Evolutionary conservation across 2,113 vertebrate species (phyloP).

Genomic region (Cephalopterus ornatus): DNA sequence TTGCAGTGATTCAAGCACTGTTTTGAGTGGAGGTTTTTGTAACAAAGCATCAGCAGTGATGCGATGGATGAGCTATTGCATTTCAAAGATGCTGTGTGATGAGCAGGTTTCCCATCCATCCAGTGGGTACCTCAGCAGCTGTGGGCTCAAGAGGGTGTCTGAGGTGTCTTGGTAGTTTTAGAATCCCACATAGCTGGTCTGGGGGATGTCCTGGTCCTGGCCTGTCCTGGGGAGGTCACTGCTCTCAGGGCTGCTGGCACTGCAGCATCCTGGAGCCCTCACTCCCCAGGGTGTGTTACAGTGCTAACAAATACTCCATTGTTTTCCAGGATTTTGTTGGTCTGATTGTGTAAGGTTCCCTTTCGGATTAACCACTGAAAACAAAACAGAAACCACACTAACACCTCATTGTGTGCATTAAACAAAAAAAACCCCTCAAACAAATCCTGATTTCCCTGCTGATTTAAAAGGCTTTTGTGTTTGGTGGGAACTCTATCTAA

Average conservation of each 20-base stretch:
- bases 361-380: conserved; percentile 13
- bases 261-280: neutral
- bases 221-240: rapidly evolving
- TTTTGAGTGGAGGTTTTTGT: neutral
- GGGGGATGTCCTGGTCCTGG: neutral
- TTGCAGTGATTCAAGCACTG: neutral
- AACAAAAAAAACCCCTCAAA: neutral
- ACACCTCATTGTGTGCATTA: conserved; percentile 36
- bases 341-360: conserved; percentile 36
- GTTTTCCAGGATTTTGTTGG: neutral
- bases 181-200: neutral
- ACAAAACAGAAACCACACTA: conserved; percentile 27
- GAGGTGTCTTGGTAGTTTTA: neutral
- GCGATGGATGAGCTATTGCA: neutral
- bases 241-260: rapidly evolving
- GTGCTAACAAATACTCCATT: conserved; percentile 4
- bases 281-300: neutral
- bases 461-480: conserved; percentile 47
- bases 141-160: neutral
- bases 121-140: neutral
- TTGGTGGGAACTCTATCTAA: conserved; percentile 48
- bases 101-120: neutral
- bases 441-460: neutral
- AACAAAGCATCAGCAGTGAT: neutral
- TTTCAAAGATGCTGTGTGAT: neutral